phyloP scores from a whole-genome alignment of 2,113 vertebrate genomes.

The Antennarius striatus region DNA sequence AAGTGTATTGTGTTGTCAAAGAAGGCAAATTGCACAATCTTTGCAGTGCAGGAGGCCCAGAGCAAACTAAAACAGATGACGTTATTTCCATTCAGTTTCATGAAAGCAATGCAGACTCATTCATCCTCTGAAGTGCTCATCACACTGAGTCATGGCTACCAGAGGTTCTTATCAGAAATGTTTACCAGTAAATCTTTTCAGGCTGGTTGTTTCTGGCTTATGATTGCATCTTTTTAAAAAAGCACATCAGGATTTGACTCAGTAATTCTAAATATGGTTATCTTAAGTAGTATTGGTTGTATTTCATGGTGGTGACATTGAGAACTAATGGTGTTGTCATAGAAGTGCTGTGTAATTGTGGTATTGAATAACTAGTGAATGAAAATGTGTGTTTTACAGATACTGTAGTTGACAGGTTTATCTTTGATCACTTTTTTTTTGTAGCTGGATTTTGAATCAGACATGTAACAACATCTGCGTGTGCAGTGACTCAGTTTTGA shows the following conservation, averaged over 20 bases:
- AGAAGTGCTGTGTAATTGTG: too few species aligned
- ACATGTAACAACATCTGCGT: conserved; percentile 33
- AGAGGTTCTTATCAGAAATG: conserved; percentile 28
- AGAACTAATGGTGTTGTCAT: neutral
- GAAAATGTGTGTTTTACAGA: too few species aligned
- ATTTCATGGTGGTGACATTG: conserved; percentile 4
- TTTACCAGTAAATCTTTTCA: conserved; percentile 26
- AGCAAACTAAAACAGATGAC: conserved; percentile 21
- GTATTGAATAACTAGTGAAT: too few species aligned
- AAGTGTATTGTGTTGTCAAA: neutral
- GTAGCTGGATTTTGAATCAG: conserved; percentile 24
- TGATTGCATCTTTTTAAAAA: conserved; percentile 1
- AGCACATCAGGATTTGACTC: too few species aligned
- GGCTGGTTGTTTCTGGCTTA: neutral
- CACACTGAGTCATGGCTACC: conserved; percentile 17
- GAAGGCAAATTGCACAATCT: conserved; percentile 1
- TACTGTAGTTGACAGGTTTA: neutral
- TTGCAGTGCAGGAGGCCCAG: conserved; percentile 1
- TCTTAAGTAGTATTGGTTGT: neutral
- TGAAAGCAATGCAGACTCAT: conserved; percentile 32
- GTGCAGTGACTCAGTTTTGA: conserved; percentile 18
- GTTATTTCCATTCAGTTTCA: conserved; percentile 38
- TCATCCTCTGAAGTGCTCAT: conserved; percentile 26
- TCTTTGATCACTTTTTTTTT: conserved; percentile 27
- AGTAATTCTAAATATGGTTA: neutral